A percentile compares a stretch with the other conserved stretches of the same genome.
Conservation (phyloP, 1,140 invertebrate genomes). For the Bathynomus jamesi region DNA sequence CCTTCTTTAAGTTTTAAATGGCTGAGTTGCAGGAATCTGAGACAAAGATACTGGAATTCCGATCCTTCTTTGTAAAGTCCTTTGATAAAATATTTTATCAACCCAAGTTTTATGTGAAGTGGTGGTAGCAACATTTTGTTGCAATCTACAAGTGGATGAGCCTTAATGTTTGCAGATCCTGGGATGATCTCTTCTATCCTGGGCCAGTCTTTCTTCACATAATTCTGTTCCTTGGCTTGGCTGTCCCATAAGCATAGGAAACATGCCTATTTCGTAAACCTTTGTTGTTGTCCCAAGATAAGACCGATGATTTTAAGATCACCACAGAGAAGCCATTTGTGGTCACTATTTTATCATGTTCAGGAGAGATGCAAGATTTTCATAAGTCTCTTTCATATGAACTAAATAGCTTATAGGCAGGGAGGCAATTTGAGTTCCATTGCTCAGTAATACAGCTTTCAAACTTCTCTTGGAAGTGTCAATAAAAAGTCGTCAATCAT, state of each 20-base stretch:
- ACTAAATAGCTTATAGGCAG: neutral
- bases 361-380: neutral
- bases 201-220: neutral
- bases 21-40: neutral
- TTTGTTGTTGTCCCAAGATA: neutral
- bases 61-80: neutral
- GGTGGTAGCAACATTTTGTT: neutral
- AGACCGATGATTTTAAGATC: neutral
- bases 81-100: neutral
- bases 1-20: no score
- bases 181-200: no score
- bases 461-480: neutral
- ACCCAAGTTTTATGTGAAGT: neutral
- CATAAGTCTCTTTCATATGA: neutral
- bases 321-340: neutral
- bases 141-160: neutral
- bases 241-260: neutral
- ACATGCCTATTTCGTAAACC: neutral
- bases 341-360: neutral
- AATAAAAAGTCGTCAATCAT: neutral
- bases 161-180: neutral
- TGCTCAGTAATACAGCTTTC: neutral
- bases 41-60: neutral
- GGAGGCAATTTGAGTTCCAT: neutral
- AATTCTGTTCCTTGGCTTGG: neutral